Conservation (phyloP, 1,140 invertebrate genomes). For the Octopus sinensis region DNA sequence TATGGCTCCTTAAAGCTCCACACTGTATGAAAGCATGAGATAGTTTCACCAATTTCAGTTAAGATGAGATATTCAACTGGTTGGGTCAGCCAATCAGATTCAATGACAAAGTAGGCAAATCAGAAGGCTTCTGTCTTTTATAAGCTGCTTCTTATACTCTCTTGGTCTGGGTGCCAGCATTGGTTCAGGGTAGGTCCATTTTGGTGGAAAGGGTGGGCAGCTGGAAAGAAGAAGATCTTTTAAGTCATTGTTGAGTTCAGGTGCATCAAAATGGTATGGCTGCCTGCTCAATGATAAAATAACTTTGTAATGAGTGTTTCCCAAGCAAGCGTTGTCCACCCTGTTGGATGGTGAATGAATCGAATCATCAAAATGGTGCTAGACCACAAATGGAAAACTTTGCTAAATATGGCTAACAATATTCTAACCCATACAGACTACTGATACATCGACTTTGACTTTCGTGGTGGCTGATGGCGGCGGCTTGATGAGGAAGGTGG, state of each 20-base stretch:
- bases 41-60: constrained; percentile 52
- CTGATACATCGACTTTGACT: too few relatives aligned
- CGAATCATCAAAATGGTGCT: too few relatives aligned
- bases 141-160: neutral
- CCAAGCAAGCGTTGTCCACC: neutral
- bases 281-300: constrained; percentile 1
- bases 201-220: neutral
- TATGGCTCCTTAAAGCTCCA: constrained; percentile 30
- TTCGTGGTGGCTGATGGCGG: neutral
- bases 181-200: constrained; percentile 6
- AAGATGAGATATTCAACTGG: constrained; percentile 21
- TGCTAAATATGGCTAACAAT: constrained; percentile 9
- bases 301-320: constrained; percentile 10
- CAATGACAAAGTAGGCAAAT: neutral
- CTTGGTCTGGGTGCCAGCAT: neutral
- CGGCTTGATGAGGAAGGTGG: too few relatives aligned
- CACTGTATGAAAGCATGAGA: constrained; percentile 29
- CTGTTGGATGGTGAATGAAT: neutral
- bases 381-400: constrained; percentile 7
- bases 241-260: neutral
- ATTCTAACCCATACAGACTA: neutral
- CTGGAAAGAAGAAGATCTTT: neutral
- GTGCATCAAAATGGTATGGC: neutral
- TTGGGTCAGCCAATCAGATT: constrained; percentile 32
- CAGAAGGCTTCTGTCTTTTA: neutral